Conservation (phyloP, 2,888 invertebrate species). For the Emmelina monodactyla region DNA sequence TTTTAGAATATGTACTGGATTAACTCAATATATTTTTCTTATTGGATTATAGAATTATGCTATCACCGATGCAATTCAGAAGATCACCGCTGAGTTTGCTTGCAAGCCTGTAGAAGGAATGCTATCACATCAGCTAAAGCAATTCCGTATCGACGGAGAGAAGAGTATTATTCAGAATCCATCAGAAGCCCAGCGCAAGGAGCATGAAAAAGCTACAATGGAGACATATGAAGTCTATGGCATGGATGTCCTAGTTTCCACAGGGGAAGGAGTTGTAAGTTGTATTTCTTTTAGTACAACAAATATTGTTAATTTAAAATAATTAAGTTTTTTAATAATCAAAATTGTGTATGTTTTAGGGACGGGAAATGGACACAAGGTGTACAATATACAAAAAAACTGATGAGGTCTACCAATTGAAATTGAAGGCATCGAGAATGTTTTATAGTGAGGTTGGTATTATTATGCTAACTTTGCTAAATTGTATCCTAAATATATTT, state of each 20-base stretch:
- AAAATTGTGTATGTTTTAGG: slow-evolving; percentile 48
- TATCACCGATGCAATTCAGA: slow-evolving; percentile 92
- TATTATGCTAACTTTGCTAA: neutral
- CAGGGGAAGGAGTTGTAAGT: slow-evolving; percentile 90
- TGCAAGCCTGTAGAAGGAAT: slow-evolving; percentile 98
- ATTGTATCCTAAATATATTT: too few species aligned
- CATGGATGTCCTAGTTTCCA: slow-evolving; percentile 96
- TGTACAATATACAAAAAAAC: slow-evolving; percentile 99
- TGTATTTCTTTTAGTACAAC: too few species aligned
- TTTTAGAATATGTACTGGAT: neutral
- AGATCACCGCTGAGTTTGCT: slow-evolving; percentile 89
- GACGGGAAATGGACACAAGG: slow-evolving; percentile 91
- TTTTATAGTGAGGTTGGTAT: slow-evolving; percentile 78
- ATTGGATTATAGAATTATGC: slow-evolving; percentile 84
- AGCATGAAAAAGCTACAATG: slow-evolving; percentile 95
- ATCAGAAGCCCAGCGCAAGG: slow-evolving; percentile 94
- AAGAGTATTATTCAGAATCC: slow-evolving; percentile 88
- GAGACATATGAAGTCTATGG: slow-evolving; percentile 98
- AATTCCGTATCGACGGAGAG: slow-evolving; percentile 96
- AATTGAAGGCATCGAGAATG: slow-evolving; percentile 95
- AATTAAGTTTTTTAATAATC: slow-evolving; percentile 23
- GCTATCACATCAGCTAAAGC: slow-evolving; percentile 94
- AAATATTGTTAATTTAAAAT: neutral
- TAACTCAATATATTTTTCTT: too few species aligned
- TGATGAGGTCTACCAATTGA: slow-evolving; percentile 95